phyloP scores from a whole-genome alignment of 2,113 vertebrate species.

The Corythornis madagascariensis region DNA sequence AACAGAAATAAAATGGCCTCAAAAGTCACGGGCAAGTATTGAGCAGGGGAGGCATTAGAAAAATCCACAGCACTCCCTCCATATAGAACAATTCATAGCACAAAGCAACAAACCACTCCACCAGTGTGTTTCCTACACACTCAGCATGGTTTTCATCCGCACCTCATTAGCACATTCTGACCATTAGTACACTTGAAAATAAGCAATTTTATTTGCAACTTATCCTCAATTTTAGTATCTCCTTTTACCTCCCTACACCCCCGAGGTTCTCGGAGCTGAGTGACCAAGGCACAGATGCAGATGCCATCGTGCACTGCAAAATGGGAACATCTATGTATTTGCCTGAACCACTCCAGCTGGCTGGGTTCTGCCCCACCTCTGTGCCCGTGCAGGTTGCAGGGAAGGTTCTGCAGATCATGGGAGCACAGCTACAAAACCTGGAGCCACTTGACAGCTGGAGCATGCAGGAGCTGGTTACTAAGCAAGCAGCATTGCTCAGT shows the following conservation, averaged over 20 bases:
- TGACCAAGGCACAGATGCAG: slow-evolving; percentile 8
- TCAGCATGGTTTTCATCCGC: slow-evolving; percentile 15
- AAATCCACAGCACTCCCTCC: slow-evolving; percentile 21
- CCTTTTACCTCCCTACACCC: not conserved
- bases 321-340: not conserved
- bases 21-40: not conserved
- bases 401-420: not conserved
- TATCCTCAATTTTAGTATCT: not conserved
- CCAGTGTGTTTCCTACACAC: slow-evolving; percentile 30
- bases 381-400: slow-evolving; percentile 23
- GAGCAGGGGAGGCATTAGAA: not conserved
- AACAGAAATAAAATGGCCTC: not conserved
- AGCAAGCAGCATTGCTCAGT: not conserved
- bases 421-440: not conserved
- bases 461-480: not conserved
- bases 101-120: slow-evolving; percentile 35
- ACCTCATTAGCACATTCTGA: slow-evolving; percentile 48
- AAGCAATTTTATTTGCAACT: not conserved
- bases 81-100: not conserved
- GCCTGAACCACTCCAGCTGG: not conserved
- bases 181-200: not conserved
- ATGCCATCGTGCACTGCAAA: not conserved
- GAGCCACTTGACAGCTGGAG: slow-evolving; percentile 29
- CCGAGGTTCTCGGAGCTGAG: not conserved
- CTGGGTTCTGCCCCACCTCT: not conserved